Base-by-base conservation (phyloP, 2,797 vertebrate genomes). In the Oryzias dopingdopingensis region DNA sequence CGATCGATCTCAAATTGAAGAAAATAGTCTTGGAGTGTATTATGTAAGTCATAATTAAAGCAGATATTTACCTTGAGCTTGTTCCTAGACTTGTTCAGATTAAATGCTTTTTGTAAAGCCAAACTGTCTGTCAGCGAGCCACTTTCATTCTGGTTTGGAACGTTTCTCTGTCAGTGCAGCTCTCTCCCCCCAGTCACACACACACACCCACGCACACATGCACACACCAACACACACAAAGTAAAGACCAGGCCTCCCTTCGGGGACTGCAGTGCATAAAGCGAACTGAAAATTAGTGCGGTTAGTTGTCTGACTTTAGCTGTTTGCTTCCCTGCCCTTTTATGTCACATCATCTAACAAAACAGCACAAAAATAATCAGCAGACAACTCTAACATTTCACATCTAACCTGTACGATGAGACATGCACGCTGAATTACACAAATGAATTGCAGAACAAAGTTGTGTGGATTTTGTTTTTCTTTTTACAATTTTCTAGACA, bases 41-140 rank as follows among this genome's bases (percentile, higher is more conserved):
- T 18, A 4, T 20, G 5, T 17, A 2, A 1, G n/a, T 57, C n/a
- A 60, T 40, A 17, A 55, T 32, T 51, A 17, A 48, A 29, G 14
- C 32, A 43, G 29, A 68, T 67, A 81, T 56, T 74, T 86, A 91
- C 87, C 88, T 86, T 83, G 13, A 63, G 52, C 46, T 65, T 54
- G 65, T 70, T 70, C 24, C 22, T 49, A 41, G 37, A 18, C 65
- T 74, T 47, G 53, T 58, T 77, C 62, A 77, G 32, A 76, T 55
- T 56, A 59, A 72, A 54, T 74, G 17, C 77, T 85, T 87, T 79
- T 77, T 81, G 41, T 67, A 80, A 67, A 80, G 32, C 32, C 32
- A 69, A 79, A 58, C 51, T 41, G 45, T 59, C 23, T 79, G 67
- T 76, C 72, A 72, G 62, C 80, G 54, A 86, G 60, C 69, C 75